Base-by-base conservation (phyloP, 1,140 invertebrate species). In the Elymnias hypermnestra region DNA sequence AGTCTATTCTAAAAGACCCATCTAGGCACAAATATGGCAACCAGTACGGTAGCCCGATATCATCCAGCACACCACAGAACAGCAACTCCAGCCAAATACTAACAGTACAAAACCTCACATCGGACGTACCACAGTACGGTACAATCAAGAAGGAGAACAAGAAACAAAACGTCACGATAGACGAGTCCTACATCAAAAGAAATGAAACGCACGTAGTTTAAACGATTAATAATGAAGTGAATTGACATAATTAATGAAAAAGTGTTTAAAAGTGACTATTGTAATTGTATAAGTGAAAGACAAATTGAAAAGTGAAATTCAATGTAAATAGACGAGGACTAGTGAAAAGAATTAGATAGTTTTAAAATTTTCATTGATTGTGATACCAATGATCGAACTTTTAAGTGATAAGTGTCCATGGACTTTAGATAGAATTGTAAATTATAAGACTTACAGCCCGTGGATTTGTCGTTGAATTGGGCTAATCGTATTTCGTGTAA, bases 1-100 rank as follows among this genome's bases (percentile, higher is more conserved):
- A 89, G 43, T 88, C 88, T n/a, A 90, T 90, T 21, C 73, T 90
- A 2, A 90, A 90, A 61, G 88, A 90, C 64, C 88, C 88, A 9
- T 89, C 88, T 10, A 76, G 88, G 2, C 87, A 88, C 57, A 88
- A 89, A 53, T 89, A 89, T 40, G 86, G 87, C 15, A 86, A 84
- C 52, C 87, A 88, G 13, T 88, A 88, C 37, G 81, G 82, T 1
- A 84, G 74, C 48, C 79, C 82, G 0, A 51, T 85, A 37, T 78
- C 76, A 0, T 71, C 72, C 9, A 84, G 82, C 48, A 78, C 85
- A 0, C 75, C 83, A 0, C 78, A 83, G 29, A 73, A 53, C 22
- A 51, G 31, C 13, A 51, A 66, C 57, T 75, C 79, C 26, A 86
- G 65, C 44, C 86, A 87, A 54, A 87, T 87, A 12, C 67, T 87